A percentile compares a stretch with the other conserved stretches of the same genome.
Conservation (phyloP, 2,113 vertebrate species). For the Redunca redunca region DNA sequence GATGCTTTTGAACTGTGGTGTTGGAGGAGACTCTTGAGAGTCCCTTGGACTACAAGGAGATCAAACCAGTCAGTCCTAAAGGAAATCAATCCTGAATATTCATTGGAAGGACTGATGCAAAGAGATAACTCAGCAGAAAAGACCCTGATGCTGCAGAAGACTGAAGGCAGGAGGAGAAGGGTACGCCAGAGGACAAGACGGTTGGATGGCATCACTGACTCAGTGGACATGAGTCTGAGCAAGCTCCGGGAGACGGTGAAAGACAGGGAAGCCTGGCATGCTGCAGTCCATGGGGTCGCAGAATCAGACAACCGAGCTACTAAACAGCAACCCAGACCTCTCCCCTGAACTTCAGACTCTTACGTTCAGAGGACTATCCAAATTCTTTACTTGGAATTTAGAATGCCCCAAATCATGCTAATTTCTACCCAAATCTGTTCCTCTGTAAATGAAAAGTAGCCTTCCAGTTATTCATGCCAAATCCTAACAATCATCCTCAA, state of each 20-base stretch:
- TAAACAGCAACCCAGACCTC: neutral
- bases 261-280: neutral
- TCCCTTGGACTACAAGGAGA: neutral
- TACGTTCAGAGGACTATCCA: neutral
- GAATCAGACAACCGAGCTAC: neutral
- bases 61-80: neutral
- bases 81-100: neutral
- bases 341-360: neutral
- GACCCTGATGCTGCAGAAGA: neutral
- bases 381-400: neutral
- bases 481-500: neutral
- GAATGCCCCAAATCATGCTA: neutral
- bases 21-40: neutral
- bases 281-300: neutral
- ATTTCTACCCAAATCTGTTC: neutral
- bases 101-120: neutral
- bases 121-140: neutral
- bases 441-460: neutral
- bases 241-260: neutral
- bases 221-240: neutral
- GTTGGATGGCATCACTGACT: neutral
- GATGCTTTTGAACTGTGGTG: neutral
- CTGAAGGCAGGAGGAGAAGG: neutral
- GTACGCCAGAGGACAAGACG: neutral
- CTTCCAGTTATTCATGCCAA: neutral